These are phyloP conservation scores for Troides helena DNA, from an alignment of 2,888 invertebrate species.

Conservation along the genomic window DNA sequence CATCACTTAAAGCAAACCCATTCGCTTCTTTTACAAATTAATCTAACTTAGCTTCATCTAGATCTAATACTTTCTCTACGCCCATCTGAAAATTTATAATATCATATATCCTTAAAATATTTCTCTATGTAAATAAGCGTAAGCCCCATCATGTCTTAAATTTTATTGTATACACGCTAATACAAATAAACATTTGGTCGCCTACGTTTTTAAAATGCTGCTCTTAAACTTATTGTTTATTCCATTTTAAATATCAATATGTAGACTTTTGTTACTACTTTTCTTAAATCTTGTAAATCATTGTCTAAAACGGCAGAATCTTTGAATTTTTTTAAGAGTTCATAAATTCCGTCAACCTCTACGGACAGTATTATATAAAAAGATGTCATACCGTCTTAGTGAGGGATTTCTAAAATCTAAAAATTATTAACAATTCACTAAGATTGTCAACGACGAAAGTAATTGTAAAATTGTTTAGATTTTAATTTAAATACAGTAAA, in stretches of 20 bases:
- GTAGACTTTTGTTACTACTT: conserved; percentile 79
- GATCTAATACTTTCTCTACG: conserved; percentile 47
- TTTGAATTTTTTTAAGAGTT: conserved; percentile 81
- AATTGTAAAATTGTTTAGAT: background rate
- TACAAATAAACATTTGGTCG: conserved; percentile 26
- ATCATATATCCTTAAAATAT: no score
- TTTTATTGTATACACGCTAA: no score
- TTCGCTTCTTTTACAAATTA: conserved; percentile 77
- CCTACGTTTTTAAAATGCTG: conserved; percentile 80
- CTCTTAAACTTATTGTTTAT: conserved; percentile 81
- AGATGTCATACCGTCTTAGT: conserved; percentile 83
- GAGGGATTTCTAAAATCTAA: conserved; percentile 86
- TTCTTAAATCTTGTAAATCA: conserved; percentile 60
- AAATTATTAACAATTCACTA: conserved; percentile 29
- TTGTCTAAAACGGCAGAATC: conserved; percentile 57
- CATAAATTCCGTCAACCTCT: conserved; percentile 81
- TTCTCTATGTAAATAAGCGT: no score
- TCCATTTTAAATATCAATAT: conserved; percentile 91
- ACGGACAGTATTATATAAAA: conserved; percentile 88
- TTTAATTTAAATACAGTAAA: background rate
- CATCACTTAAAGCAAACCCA: conserved; percentile 81
- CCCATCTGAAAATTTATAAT: conserved; percentile 32
- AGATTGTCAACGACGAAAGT: background rate
- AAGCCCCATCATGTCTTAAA: no score
- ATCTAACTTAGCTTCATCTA: conserved; percentile 79